phyloP scores from a whole-genome alignment of 2,797 vertebrate genomes.

The Monodelphis domestica region DNA sequence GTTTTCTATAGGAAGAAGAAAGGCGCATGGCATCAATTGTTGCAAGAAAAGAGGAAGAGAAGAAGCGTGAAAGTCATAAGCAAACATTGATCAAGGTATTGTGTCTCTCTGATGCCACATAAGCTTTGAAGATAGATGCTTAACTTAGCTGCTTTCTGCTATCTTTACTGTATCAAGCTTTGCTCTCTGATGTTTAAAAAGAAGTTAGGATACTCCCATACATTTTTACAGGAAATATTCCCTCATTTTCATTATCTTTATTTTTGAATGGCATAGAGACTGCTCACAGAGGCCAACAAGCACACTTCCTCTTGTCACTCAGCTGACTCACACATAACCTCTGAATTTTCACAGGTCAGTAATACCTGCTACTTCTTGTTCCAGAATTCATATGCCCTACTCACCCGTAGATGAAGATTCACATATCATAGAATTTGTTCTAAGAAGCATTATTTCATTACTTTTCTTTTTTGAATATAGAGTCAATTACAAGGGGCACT shows the following conservation, averaged over 20 bases:
- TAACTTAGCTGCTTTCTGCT: not conserved
- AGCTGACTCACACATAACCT: not conserved
- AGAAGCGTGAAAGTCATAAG: conserved; percentile 95
- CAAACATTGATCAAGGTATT: conserved; percentile 96
- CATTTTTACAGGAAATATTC: not conserved
- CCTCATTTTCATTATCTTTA: conserved; percentile 4
- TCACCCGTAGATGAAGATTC: not conserved
- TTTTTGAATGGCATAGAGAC: not conserved
- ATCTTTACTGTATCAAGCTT: conserved; percentile 6
- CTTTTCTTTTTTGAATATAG: not conserved
- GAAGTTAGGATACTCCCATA: not conserved
- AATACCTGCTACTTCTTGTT: not conserved
- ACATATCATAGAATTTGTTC: not conserved
- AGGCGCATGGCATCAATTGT: conserved; percentile 95
- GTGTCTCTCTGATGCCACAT: not conserved
- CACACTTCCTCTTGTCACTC: not conserved
- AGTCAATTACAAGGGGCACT: not conserved
- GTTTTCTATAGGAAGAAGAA: conserved; percentile 94
- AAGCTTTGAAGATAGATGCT: not conserved
- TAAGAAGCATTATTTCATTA: not conserved
- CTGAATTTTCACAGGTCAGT: not conserved
- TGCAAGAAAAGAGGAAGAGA: conserved; percentile 97
- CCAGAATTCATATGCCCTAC: not conserved
- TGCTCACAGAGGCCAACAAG: not conserved
- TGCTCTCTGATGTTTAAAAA: not conserved